phyloP scores from a whole-genome alignment of 2,888 invertebrate species.

The Troilus luridus region DNA sequence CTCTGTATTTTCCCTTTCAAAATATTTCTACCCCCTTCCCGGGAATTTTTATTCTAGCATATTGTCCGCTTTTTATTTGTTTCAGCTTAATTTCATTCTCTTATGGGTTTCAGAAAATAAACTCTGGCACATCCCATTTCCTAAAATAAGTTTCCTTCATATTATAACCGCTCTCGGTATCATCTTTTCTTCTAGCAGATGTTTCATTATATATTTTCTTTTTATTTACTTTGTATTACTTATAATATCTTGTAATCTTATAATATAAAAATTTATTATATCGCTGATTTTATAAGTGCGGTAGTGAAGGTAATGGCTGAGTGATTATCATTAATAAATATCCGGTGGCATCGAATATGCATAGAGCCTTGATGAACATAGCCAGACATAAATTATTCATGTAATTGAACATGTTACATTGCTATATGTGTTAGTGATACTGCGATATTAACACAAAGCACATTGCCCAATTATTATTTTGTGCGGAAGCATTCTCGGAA shows the following conservation, averaged over 20 bases:
- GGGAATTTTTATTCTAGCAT: background rate
- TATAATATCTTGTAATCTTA: too few relatives aligned
- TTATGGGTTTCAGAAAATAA: too few relatives aligned
- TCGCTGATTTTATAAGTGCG: too few relatives aligned
- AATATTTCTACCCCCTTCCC: background rate
- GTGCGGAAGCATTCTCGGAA: background rate
- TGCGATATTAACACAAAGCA: background rate
- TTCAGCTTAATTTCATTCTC: background rate
- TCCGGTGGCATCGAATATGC: background rate
- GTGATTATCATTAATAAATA: background rate
- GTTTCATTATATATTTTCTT: too few relatives aligned
- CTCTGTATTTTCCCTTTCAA: background rate
- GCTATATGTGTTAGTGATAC: background rate
- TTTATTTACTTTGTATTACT: too few relatives aligned
- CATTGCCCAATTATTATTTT: background rate
- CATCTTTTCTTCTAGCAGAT: too few relatives aligned
- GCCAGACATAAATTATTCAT: background rate
- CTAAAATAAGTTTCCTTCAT: background rate
- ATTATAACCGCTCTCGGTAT: too few relatives aligned
- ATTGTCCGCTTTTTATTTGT: background rate
- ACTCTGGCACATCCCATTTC: background rate
- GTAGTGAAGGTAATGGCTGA: too few relatives aligned
- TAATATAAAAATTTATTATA: too few relatives aligned
- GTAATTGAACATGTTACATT: slow-evolving; percentile 19
- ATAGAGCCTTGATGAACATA: background rate